A percentile compares a stretch with the other conserved stretches of the same genome.
Evolutionary conservation across 2,113 vertebrate genomes (phyloP).

Genomic region (Uria aalge): DNA sequence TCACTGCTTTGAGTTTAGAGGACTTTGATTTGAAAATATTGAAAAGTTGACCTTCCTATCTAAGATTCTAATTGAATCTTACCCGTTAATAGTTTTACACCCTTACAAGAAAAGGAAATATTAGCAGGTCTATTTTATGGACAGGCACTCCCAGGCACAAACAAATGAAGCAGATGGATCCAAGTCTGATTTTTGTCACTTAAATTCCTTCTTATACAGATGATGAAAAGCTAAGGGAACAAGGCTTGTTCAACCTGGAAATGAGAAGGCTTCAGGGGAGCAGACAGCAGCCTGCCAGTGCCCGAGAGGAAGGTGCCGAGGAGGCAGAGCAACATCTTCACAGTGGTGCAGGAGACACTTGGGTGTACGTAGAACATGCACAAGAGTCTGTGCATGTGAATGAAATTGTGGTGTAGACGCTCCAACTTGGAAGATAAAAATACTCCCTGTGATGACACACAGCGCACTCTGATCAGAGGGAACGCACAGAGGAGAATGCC

Average conservation of each 20-base stretch:
- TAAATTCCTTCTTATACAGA: neutral
- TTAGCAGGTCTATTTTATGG: neutral
- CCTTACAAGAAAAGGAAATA: neutral
- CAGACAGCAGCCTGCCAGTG: neutral
- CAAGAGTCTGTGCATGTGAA: neutral
- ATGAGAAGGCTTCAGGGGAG: neutral
- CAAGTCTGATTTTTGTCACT: neutral
- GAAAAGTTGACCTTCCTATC: neutral
- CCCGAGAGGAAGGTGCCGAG: neutral
- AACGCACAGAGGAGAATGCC: neutral
- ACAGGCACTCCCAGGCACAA: neutral
- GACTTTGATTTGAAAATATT: neutral
- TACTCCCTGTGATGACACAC: neutral
- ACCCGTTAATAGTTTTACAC: neutral
- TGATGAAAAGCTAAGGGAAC: neutral
- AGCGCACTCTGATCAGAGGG: neutral
- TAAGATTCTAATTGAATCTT: neutral
- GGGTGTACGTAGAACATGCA: neutral
- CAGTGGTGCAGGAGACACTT: neutral
- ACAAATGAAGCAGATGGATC: neutral
- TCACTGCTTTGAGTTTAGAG: neutral
- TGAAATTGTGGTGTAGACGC: neutral
- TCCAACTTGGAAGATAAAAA: neutral
- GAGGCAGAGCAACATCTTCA: neutral
- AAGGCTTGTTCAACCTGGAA: neutral